Percentiles rank a stretch among this genome's conserved stretches.
Conservation (phyloP, 2,113 vertebrate genomes). For the Beaufortia kweichowensis region DNA sequence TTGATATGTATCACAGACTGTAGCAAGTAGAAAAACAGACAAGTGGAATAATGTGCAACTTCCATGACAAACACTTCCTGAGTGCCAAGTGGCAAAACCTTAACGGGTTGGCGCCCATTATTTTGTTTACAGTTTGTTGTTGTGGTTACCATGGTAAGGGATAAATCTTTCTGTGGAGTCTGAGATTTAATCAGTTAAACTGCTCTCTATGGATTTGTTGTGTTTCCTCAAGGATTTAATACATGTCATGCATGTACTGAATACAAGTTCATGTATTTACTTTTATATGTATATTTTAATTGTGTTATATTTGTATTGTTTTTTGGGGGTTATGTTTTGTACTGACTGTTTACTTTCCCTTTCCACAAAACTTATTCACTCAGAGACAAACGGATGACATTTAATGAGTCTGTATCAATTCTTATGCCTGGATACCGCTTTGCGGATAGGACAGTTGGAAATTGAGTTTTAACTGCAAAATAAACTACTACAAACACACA, state of each 20-base stretch:
- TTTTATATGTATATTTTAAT: neutral
- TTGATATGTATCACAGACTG: slow-evolving; percentile 65
- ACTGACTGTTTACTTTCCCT: too few species aligned
- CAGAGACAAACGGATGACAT: too few species aligned
- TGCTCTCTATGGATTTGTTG: slow-evolving; percentile 37
- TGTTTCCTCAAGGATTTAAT: neutral
- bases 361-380: too few species aligned
- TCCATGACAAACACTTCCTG: slow-evolving; percentile 52
- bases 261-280: neutral
- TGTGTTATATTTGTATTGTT: neutral
- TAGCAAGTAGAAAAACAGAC: slow-evolving; percentile 63
- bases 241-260: neutral
- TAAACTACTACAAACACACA: too few species aligned
- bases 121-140: slow-evolving; percentile 70
- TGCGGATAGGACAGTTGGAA: too few species aligned
- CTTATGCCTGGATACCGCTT: too few species aligned
- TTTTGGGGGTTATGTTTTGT: too few species aligned
- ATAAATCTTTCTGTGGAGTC: slow-evolving; percentile 46
- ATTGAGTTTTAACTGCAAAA: too few species aligned
- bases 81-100: slow-evolving; percentile 59
- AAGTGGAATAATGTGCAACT: slow-evolving; percentile 55
- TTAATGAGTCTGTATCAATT: too few species aligned
- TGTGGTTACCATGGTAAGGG: slow-evolving; percentile 63
- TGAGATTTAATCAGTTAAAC: slow-evolving; percentile 49
- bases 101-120: slow-evolving; percentile 53